Percentiles rank a stretch among this genome's conserved stretches.
Conservation (phyloP, 2,113 vertebrate genomes). For the Acanthisitta chloris region DNA sequence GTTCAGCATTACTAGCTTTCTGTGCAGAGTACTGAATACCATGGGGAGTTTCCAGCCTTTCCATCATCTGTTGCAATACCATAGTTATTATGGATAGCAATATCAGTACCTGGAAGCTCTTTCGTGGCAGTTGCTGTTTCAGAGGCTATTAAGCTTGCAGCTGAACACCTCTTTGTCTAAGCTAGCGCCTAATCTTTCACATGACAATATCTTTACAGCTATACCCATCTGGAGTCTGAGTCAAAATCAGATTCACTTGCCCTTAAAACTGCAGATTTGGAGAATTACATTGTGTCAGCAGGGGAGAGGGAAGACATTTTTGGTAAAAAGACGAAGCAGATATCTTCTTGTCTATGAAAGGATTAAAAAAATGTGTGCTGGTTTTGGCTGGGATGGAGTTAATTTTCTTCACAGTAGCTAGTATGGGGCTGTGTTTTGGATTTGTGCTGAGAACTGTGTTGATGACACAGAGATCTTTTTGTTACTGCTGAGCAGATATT, state of each 20-base stretch:
- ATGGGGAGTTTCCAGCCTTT: not conserved
- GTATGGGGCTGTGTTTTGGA: not conserved
- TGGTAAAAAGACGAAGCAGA: not conserved
- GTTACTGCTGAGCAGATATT: not conserved
- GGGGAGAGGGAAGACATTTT: not conserved
- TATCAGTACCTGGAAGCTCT: not conserved
- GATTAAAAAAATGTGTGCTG: not conserved
- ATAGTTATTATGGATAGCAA: not conserved
- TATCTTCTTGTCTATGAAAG: not conserved
- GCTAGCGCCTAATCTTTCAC: conserved; percentile 27
- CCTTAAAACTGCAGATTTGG: conserved; percentile 14
- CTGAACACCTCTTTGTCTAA: conserved; percentile 39
- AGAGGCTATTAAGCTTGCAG: conserved; percentile 36
- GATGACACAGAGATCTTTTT: not conserved
- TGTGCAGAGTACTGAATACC: not conserved
- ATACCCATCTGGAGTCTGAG: conserved; percentile 18
- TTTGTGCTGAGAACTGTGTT: not conserved
- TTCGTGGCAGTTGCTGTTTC: not conserved
- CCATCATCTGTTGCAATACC: not conserved
- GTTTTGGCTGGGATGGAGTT: not conserved
- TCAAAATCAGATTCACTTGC: conserved; percentile 15
- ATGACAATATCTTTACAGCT: conserved; percentile 5
- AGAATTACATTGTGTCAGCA: conserved; percentile 15
- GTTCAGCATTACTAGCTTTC: not conserved
- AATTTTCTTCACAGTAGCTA: not conserved